Conservation (phyloP, 2,113 vertebrate genomes). For the Neofelis nebulosa region DNA sequence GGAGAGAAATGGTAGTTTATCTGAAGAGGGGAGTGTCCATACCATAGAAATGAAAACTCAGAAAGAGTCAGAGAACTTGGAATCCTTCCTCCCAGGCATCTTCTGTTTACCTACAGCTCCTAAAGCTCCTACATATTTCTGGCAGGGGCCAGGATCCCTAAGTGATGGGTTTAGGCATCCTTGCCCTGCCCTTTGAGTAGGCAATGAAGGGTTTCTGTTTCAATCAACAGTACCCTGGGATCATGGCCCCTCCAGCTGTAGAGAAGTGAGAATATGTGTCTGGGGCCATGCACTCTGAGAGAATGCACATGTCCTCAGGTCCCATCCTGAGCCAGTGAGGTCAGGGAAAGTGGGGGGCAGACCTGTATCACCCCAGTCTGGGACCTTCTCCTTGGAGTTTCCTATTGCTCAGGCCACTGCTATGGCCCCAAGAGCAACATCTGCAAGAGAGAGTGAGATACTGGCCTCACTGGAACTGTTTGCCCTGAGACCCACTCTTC, state of each 20-base stretch:
- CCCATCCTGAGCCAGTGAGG: neutral
- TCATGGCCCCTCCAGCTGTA: neutral
- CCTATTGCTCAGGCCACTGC: neutral
- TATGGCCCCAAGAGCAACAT: neutral
- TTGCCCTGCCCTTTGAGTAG: neutral
- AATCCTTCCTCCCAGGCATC: neutral
- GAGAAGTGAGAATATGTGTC: neutral
- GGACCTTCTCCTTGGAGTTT: neutral
- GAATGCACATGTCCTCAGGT: neutral
- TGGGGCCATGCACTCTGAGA: neutral
- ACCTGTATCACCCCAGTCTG: neutral
- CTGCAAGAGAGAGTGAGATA: neutral
- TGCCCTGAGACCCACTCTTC: neutral
- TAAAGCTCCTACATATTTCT: neutral
- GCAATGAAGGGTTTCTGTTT: neutral
- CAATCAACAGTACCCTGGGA: fast-evolving
- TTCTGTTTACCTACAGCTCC: neutral
- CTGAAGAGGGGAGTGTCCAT: neutral
- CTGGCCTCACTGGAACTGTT: neutral
- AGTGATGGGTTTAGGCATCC: neutral
- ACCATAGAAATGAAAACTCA: neutral
- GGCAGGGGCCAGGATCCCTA: neutral
- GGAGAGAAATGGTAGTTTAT: neutral
- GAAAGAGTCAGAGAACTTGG: neutral
- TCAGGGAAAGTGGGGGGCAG: neutral